Evolutionary conservation across 2,113 vertebrate species (phyloP), one percentile per base, ranked within the genome.

Genomic region (Castor canadensis): DNA sequence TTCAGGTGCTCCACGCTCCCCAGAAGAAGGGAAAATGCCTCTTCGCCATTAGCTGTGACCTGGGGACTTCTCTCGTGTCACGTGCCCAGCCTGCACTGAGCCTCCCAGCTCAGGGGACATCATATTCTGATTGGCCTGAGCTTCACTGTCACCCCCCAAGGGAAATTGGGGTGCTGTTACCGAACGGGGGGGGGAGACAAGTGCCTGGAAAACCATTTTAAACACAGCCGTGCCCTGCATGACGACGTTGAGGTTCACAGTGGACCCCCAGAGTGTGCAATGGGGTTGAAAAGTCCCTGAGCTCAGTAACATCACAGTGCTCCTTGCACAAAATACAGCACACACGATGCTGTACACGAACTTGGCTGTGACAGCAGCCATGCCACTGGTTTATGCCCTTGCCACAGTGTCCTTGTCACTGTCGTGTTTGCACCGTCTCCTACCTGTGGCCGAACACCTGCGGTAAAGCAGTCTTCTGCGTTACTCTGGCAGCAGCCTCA

Each of bases 41-140:
- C 54, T 71, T 66, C 43, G 45, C 43, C 8, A 17, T 30, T 3
- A 40, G 9, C 19, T 20, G 17, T 6, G 20, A 24, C 52, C 71
- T 40, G 30, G 9, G 24, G 11, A 62, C 26, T 13, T 52, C 67
- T 60, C 19, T 0, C 45, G n/a, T 12, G 30, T 35, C 49, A 4
- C 45, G 20, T 0, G 19, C 6, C 66, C 2, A 0, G 30, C 30
- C 73, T 3, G 22, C 84, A 79, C 19, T 56, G 30, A 26, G 38
- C 15, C 58, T 43, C 8, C 0, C 1, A 8, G 47, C 71, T 12
- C 2, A 38, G 9, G 3, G 32, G 15, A 54, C 3, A 6, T 9
- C 28, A 4, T 0, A 2, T 62, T 56, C 45, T 26, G 75, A 71
- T 0, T 24, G 32, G 58, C 54, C 47, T 28, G 12, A 32, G 52